Evolutionary conservation across 2,888 invertebrate genomes (phyloP), one percentile per base, ranked within the genome.

Genomic region (Amaurobius ferox): DNA sequence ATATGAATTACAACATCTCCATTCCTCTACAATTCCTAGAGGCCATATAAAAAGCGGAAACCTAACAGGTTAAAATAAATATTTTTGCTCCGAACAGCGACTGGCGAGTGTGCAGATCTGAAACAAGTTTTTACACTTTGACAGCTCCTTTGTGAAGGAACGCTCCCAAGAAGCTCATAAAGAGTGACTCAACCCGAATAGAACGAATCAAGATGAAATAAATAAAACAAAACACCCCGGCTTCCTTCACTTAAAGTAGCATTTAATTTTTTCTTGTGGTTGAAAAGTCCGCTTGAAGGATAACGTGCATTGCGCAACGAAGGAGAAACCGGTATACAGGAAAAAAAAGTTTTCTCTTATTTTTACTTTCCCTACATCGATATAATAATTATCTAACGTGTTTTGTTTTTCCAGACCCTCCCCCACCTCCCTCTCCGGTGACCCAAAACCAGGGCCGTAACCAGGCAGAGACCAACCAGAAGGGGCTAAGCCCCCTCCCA

Each of bases 231-330:
- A 35, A 66, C 11, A 32, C 71, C 64, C 62, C 64, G n/a, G 70
- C 40, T 79, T 79, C 71, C 79, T 79, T 71, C 23, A 40, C 79
- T 44, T 71, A 79, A n/a, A 79, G 79, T 79, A 64, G 79, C 71
- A 79, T 79, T 79, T 79, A 79, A 78, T 78, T 48, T 68, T 67
- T 48, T 67, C 44, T 44, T 62, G 35, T 61, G 32, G 71, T 64
- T 62, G 39, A 2, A 16, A 39, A 39, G 35, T 23, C 30, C 44
- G 40, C 39, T 71, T 11, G 39, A 71, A 30, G 35, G 71, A 19
- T 66, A 70, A 71, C 76, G 39, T 83, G 70, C 76, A 23, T 76
- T 76, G 61, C 71, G 44, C 76, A 76, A 76, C 62, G 28, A 19
- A 70, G 32, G 39, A 19, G 66, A 76, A 83, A 83, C 81, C 81